Conservation (phyloP, 2,113 vertebrate species). For the Orthonyx spaldingii region DNA sequence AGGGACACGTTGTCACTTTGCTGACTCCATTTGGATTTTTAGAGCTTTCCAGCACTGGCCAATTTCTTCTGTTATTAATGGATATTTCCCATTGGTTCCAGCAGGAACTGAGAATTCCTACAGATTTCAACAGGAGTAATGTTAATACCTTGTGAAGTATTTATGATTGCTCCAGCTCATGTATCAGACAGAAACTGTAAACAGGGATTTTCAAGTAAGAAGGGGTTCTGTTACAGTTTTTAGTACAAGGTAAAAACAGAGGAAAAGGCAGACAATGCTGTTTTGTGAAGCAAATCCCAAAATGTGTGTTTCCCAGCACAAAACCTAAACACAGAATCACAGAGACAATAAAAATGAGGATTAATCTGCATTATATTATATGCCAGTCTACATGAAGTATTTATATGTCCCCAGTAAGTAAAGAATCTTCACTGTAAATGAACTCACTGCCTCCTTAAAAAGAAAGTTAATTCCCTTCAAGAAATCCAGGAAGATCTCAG, state of each 20-base stretch:
- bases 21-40: background rate
- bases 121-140: background rate
- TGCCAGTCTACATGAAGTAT: background rate
- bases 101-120: background rate
- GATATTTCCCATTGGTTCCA: background rate
- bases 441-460: background rate
- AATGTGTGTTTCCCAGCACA: background rate
- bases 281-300: background rate
- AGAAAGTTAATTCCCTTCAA: background rate
- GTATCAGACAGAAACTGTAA: background rate
- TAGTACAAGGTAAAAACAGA: background rate
- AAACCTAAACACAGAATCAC: background rate
- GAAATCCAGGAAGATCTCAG: background rate
- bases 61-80: background rate
- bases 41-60: background rate
- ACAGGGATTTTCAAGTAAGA: background rate
- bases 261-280: background rate
- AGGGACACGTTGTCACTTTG: rapidly evolving
- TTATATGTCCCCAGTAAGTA: background rate
- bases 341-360: background rate
- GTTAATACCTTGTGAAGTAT: background rate
- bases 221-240: background rate
- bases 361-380: background rate
- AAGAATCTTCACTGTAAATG: background rate
- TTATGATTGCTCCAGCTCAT: background rate